A percentile compares a stretch with the other conserved stretches of the same genome.
Evolutionary conservation across 2,888 invertebrate genomes (phyloP).

Genomic region (Pyrrhia umbra): DNA sequence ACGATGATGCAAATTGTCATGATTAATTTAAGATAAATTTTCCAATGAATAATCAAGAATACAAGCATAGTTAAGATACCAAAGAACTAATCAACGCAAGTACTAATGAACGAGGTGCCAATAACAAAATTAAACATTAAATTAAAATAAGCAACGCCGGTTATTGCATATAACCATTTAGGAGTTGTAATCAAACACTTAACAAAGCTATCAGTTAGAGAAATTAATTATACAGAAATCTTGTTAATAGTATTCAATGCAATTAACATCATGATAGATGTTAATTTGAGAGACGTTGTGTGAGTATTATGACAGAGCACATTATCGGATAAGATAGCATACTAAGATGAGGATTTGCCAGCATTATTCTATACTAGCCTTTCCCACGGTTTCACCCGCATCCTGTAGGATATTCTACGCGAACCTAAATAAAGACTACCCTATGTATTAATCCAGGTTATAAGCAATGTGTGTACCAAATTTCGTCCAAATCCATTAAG

Average conservation of each 20-base stretch:
- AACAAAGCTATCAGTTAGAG: conserved; percentile 47
- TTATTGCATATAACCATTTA: conserved; percentile 32
- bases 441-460: too few species aligned
- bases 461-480: too few species aligned
- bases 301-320: conserved; percentile 26
- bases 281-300: conserved; percentile 21
- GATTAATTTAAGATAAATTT: conserved; percentile 14
- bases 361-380: background rate
- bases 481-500: too few species aligned
- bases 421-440: too few species aligned
- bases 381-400: background rate
- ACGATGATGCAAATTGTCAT: background rate
- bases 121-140: conserved; percentile 28
- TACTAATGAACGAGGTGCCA: conserved; percentile 22
- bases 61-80: conserved; percentile 13
- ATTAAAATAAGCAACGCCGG: conserved; percentile 22
- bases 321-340: conserved; percentile 26
- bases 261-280: conserved; percentile 54
- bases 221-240: conserved; percentile 46
- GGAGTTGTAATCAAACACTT: conserved; percentile 31
- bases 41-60: conserved; percentile 20
- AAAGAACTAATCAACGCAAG: conserved; percentile 29
- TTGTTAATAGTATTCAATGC: conserved; percentile 42
- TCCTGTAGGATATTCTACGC: background rate
- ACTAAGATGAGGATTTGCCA: background rate